Conservation (phyloP, 2,113 vertebrate species). For the Aythya baeri region DNA sequence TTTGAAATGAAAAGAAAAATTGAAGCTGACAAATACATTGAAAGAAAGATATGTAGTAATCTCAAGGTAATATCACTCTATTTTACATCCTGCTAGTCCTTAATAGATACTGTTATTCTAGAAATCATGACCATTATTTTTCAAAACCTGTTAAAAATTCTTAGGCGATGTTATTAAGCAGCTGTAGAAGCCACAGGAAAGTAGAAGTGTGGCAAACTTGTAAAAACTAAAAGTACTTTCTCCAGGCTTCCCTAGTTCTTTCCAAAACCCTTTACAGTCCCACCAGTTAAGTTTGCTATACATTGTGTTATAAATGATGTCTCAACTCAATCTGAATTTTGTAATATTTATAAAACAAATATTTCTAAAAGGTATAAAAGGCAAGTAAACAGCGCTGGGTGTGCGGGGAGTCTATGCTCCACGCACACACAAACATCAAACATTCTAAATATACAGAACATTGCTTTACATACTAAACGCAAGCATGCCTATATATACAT, state of each 20-base stretch:
- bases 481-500: too few relatives aligned
- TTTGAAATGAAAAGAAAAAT: conserved; percentile 40
- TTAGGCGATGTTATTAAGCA: conserved; percentile 13
- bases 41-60: conserved; percentile 11
- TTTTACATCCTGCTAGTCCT: neutral
- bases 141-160: conserved; percentile 42
- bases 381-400: too few relatives aligned
- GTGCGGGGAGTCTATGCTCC: too few relatives aligned
- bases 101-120: conserved; percentile 25
- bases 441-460: too few relatives aligned
- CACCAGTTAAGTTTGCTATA: neutral
- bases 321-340: too few relatives aligned
- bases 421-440: too few relatives aligned
- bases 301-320: neutral
- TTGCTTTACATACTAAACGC: too few relatives aligned
- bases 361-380: too few relatives aligned
- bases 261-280: conserved; percentile 22
- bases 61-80: neutral
- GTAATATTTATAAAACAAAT: too few relatives aligned
- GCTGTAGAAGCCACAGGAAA: neutral
- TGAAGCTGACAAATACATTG: conserved; percentile 47
- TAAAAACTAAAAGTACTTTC: conserved; percentile 6
- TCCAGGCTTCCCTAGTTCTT: neutral
- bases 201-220: neutral
- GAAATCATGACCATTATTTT: conserved; percentile 47